phyloP scores from a whole-genome alignment of 2,797 vertebrate genomes.

The Euthynnus affinis region DNA sequence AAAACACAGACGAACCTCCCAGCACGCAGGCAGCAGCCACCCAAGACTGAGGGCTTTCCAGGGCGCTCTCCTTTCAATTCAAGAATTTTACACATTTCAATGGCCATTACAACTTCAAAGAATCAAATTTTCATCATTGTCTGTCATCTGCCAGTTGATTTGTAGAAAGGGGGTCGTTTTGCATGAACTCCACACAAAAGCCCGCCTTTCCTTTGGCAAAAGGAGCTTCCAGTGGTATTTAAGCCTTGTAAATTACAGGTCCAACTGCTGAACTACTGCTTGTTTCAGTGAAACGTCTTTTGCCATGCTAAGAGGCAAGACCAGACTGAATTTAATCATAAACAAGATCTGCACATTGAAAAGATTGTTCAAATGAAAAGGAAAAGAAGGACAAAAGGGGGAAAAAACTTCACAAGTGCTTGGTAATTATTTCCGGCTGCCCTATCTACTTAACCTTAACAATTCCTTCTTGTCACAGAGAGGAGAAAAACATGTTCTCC shows the following conservation, averaged over 20 bases:
- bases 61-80: slow-evolving; percentile 92
- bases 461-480: slow-evolving; percentile 88
- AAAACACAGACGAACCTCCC: slow-evolving; percentile 96
- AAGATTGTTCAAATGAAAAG: slow-evolving; percentile 76
- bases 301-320: slow-evolving; percentile 84
- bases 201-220: slow-evolving; percentile 80
- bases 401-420: slow-evolving; percentile 82
- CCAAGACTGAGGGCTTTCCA: slow-evolving; percentile 92
- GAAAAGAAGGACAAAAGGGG: slow-evolving; percentile 69
- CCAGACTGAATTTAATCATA: slow-evolving; percentile 89
- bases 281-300: slow-evolving; percentile 79
- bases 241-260: slow-evolving; percentile 89
- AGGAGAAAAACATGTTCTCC: slow-evolving; percentile 81
- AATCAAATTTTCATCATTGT: slow-evolving; percentile 99
- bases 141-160: slow-evolving; percentile 94
- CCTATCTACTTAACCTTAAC: slow-evolving; percentile 93
- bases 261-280: slow-evolving; percentile 86
- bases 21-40: slow-evolving; percentile 94
- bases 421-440: slow-evolving; percentile 94
- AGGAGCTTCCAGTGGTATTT: slow-evolving; percentile 81
- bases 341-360: slow-evolving; percentile 77
- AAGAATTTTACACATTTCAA: slow-evolving; percentile 99
- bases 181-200: slow-evolving; percentile 92
- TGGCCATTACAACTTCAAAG: slow-evolving; percentile 99
- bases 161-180: slow-evolving; percentile 92